These are phyloP conservation scores for Anthopleura sola DNA, from an alignment of 64 coral and sea anemone species.

Conservation along the genomic window DNA sequence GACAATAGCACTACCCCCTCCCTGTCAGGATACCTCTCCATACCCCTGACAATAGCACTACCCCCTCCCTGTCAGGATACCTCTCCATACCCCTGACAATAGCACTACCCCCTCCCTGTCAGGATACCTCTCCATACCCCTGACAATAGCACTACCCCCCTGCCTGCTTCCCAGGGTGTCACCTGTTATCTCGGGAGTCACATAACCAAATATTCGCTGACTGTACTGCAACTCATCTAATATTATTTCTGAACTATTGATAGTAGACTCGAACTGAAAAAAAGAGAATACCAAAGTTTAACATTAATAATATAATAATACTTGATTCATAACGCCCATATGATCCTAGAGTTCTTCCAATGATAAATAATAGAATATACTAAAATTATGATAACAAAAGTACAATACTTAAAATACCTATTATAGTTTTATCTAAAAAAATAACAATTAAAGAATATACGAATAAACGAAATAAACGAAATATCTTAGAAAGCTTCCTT, in stretches of 20 bases:
- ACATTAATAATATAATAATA: too few relatives aligned
- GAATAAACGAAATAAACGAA: too few relatives aligned
- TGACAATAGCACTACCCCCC: not conserved
- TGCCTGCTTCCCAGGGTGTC: not conserved
- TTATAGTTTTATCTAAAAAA: too few relatives aligned
- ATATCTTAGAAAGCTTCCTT: too few relatives aligned
- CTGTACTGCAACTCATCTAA: not conserved
- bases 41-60: not conserved
- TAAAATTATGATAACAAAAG: too few relatives aligned
- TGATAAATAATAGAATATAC: too few relatives aligned
- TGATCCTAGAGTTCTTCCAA: too few relatives aligned
- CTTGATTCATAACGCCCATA: too few relatives aligned
- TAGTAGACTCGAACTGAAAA: not conserved
- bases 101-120: not conserved
- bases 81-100: too few relatives aligned
- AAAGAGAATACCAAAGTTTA: too few relatives aligned
- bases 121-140: not conserved
- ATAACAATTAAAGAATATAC: too few relatives aligned
- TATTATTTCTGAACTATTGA: conserved; percentile 13
- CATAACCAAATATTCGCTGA: conserved; percentile 16
- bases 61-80: not conserved
- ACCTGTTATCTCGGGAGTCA: conserved; percentile 15
- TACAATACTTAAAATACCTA: too few relatives aligned
- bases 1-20: not conserved
- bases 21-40: not conserved